These are phyloP conservation scores for Acrocera orbiculus DNA, from an alignment of 2,888 invertebrate genomes.

Conservation along the genomic window DNA sequence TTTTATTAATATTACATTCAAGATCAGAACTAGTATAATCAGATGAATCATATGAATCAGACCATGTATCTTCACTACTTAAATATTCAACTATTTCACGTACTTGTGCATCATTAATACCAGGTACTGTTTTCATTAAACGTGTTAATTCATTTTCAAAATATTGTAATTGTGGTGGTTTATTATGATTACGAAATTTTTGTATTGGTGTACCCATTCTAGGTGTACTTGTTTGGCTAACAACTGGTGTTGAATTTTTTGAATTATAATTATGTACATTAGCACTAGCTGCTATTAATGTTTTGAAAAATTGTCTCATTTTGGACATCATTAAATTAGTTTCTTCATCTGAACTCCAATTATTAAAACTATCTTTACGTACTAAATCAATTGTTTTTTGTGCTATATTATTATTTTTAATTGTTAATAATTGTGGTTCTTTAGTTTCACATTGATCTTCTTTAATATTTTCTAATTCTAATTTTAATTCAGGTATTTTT, in stretches of 20 bases:
- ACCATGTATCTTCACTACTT: conserved; percentile 86
- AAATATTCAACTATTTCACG: conserved; percentile 82
- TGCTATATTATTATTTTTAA: conserved; percentile 3
- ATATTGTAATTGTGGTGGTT: conserved; percentile 71
- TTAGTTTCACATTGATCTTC: conserved; percentile 33
- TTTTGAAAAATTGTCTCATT: conserved; percentile 83
- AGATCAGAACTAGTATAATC: conserved; percentile 81
- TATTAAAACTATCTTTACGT: conserved; percentile 79
- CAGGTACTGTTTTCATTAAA: conserved; percentile 84
- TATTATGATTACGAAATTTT: conserved; percentile 42
- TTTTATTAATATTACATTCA: conserved; percentile 42
- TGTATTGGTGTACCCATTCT: conserved; percentile 39
- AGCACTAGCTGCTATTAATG: conserved; percentile 56
- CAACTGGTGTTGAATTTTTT: conserved; percentile 31
- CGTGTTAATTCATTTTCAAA: conserved; percentile 80
- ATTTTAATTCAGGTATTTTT: conserved; percentile 16
- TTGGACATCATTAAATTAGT: conserved; percentile 91
- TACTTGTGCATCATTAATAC: conserved; percentile 77
- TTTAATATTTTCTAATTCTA: conserved; percentile 40
- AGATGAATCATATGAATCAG: conserved; percentile 82
- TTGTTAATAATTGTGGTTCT: conserved; percentile 1
- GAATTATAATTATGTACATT: conserved; percentile 28
- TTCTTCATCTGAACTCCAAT: conserved; percentile 88
- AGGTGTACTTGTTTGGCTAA: conserved; percentile 19
- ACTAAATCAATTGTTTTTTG: conserved; percentile 33